These are phyloP conservation scores for Batillaria attramentaria DNA, from an alignment of 1,140 invertebrate species.

Conservation along the genomic window DNA sequence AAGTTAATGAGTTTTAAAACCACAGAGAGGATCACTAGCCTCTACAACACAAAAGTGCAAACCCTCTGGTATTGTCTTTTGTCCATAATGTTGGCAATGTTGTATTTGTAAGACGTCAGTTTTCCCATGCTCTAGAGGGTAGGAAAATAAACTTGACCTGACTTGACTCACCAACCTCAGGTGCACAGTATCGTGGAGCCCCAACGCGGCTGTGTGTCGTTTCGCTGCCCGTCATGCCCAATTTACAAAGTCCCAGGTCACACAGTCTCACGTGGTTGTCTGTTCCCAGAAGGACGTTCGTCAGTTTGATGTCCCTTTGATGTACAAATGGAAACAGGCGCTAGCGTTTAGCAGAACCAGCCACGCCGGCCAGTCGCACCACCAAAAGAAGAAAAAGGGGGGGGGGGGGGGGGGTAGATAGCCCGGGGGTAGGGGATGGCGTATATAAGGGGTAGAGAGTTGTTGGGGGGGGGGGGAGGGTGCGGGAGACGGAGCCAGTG, in stretches of 20 bases:
- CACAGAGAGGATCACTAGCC: no score
- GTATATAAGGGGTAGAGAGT: no score
- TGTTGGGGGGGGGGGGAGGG: no score
- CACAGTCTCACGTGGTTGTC: conserved; percentile 21
- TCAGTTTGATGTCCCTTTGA: conserved; percentile 20
- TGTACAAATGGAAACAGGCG: neutral
- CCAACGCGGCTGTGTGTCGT: conserved; percentile 9
- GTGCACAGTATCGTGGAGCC: conserved; percentile 1
- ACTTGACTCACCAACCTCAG: neutral
- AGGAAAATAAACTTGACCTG: neutral
- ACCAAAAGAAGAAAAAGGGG: no score
- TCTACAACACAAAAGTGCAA: neutral
- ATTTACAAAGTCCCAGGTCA: conserved; percentile 16
- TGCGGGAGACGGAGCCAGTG: no score
- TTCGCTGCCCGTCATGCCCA: neutral
- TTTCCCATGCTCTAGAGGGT: neutral
- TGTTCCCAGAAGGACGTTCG: conserved; percentile 15
- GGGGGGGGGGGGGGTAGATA: no score
- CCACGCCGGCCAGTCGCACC: no score
- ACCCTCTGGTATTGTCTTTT: neutral
- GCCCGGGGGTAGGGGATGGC: no score
- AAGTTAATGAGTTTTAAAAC: no score
- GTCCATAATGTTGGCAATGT: neutral
- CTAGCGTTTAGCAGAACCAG: no score
- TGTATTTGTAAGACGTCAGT: neutral